A percentile compares a stretch with the other conserved stretches of the same genome.
These are phyloP conservation scores for Triplophysa rosa DNA, from an alignment of 2,113 vertebrate species.

Conservation along the genomic window DNA sequence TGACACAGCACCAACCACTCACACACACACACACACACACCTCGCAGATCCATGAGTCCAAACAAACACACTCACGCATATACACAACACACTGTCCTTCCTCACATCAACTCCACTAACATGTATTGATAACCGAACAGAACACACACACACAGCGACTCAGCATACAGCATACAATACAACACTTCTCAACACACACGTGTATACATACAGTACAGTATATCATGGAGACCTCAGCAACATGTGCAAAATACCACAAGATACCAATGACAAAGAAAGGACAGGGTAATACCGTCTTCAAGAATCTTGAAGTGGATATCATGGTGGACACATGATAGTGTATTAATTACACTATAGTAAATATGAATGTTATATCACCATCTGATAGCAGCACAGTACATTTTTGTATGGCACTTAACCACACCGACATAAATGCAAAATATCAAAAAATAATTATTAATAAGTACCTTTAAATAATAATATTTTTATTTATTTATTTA, in stretches of 20 bases:
- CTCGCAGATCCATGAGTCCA: slow-evolving; percentile 50
- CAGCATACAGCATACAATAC: slow-evolving; percentile 32
- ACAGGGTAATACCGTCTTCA: not conserved
- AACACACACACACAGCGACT: slow-evolving; percentile 27
- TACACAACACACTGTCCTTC: slow-evolving; percentile 35
- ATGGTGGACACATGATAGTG: not conserved
- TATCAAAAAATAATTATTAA: no score
- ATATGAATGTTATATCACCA: not conserved
- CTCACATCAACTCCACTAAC: not conserved
- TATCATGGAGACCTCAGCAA: not conserved
- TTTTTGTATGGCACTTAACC: no score
- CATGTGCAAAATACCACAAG: not conserved
- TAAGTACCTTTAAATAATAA: no score
- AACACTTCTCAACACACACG: slow-evolving; percentile 27
- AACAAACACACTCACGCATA: slow-evolving; percentile 39
- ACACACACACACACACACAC: slow-evolving; percentile 30
- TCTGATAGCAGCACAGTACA: not conserved
- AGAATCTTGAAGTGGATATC: not conserved
- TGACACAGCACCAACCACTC: slow-evolving; percentile 66
- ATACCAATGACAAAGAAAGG: not conserved
- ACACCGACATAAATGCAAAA: no score
- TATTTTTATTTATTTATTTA: no score
- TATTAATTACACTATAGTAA: not conserved
- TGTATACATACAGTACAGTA: slow-evolving; percentile 25
- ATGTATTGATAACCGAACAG: slow-evolving; percentile 18